A percentile compares a stretch with the other conserved stretches of the same genome.
Conservation (phyloP, 2,113 vertebrate species). For the Podiceps cristatus region DNA sequence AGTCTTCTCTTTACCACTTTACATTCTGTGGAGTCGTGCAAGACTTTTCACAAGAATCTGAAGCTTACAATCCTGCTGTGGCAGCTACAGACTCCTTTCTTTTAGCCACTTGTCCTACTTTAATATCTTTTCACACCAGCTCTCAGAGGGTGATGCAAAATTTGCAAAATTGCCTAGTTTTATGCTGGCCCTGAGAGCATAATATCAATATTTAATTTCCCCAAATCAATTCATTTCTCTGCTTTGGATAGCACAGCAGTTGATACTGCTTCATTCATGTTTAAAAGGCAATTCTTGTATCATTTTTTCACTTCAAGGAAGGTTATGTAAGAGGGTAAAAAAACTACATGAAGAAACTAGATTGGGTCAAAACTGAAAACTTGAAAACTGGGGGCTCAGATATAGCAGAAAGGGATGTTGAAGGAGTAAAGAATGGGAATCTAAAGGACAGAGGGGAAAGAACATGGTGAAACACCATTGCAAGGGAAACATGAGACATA, state of each 20-base stretch:
- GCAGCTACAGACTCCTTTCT: neutral
- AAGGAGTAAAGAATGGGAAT: neutral
- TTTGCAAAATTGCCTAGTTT: neutral
- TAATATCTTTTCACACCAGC: neutral
- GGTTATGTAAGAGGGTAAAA: neutral
- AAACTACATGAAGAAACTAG: neutral
- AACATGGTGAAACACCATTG: neutral
- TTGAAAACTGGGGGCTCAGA: neutral
- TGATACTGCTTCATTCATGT: slow-evolving; percentile 16
- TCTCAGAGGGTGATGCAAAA: neutral
- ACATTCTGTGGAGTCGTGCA: neutral
- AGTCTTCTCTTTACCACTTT: neutral
- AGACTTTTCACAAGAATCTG: neutral
- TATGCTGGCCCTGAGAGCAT: neutral
- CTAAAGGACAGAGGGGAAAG: neutral
- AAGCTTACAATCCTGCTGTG: neutral
- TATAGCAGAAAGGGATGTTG: neutral
- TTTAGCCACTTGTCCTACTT: neutral
- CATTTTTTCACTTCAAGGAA: neutral
- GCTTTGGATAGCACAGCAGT: neutral
- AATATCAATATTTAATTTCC: slow-evolving; percentile 57
- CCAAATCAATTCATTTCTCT: slow-evolving; percentile 12
- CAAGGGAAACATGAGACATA: neutral
- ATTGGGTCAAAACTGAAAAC: neutral
- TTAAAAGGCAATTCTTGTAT: neutral